Evolutionary conservation across 1,140 invertebrate genomes (phyloP).

Genomic region (Zaprionus camerounensis): DNA sequence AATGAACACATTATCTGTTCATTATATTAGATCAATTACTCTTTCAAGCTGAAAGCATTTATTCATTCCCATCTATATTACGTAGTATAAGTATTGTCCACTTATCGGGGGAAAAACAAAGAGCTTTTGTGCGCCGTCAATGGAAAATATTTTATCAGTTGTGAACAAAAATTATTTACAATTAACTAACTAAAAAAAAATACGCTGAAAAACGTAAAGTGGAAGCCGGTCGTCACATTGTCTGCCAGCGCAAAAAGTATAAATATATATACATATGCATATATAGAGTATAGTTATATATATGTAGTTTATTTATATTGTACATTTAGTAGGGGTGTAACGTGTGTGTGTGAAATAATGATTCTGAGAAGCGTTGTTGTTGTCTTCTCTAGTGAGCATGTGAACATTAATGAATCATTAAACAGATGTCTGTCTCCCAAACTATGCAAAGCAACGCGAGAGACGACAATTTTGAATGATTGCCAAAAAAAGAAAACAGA

Average conservation of each 20-base stretch:
- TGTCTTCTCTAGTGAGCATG: conserved; percentile 40
- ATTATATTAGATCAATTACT: conserved; percentile 4
- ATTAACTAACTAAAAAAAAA: conserved; percentile 30
- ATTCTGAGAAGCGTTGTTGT: conserved; percentile 44
- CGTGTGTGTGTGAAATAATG: conserved; percentile 7
- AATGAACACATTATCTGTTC: neutral
- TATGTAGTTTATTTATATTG: conserved; percentile 17
- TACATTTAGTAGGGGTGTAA: neutral
- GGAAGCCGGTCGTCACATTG: conserved; percentile 65
- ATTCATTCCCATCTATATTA: neutral
- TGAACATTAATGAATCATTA: conserved; percentile 73
- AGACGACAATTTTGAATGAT: conserved; percentile 61
- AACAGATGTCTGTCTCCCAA: conserved; percentile 66
- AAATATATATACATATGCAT: conserved; percentile 25
- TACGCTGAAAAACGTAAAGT: conserved; percentile 43
- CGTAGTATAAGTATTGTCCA: neutral
- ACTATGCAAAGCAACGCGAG: conserved; percentile 46
- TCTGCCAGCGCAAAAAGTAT: conserved; percentile 56
- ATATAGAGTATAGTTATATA: conserved; percentile 13
- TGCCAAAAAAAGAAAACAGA: conserved; percentile 49
- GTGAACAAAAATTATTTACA: conserved; percentile 59
- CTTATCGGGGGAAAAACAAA: conserved; percentile 33
- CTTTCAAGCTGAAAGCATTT: conserved; percentile 10
- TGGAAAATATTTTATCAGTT: conserved; percentile 61
- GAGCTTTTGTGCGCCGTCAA: conserved; percentile 24